A percentile compares a stretch with the other conserved stretches of the same genome.
Evolutionary conservation across 2,888 invertebrate species (phyloP).

Genomic region (Oscheius sp.): DNA sequence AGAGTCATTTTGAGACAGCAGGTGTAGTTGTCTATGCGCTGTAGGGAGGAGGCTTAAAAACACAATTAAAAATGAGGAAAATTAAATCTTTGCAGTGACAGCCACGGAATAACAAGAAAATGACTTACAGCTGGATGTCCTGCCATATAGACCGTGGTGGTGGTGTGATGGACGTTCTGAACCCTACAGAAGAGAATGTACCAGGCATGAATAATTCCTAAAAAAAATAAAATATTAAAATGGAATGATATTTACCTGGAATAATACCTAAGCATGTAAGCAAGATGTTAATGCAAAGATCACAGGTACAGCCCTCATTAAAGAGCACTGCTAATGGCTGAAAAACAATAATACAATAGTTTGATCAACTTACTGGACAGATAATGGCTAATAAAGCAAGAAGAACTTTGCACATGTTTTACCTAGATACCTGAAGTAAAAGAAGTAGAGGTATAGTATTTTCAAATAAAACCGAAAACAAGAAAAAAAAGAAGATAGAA

Average conservation of each 20-base stretch:
- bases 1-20: too few species aligned
- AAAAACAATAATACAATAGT: neutral
- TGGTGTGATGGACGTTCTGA: constrained; percentile 7
- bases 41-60: constrained; percentile 27
- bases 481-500: too few species aligned
- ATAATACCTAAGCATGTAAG: constrained; percentile 21
- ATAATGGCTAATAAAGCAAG: constrained; percentile 26
- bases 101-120: neutral
- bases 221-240: neutral
- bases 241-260: constrained; percentile 22
- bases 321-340: constrained; percentile 27
- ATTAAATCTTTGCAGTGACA: too few species aligned
- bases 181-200: constrained; percentile 31
- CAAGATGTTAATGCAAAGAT: constrained; percentile 28
- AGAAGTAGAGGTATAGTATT: neutral
- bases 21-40: too few species aligned
- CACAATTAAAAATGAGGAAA: too few species aligned
- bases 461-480: too few species aligned
- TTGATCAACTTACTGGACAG: constrained; percentile 12
- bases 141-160: constrained; percentile 29
- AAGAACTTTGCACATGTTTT: constrained; percentile 27
- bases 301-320: constrained; percentile 22
- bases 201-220: constrained; percentile 31
- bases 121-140: constrained; percentile 22
- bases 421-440: neutral